phyloP scores from a whole-genome alignment of 2,888 invertebrate genomes.

The Muscina levida region DNA sequence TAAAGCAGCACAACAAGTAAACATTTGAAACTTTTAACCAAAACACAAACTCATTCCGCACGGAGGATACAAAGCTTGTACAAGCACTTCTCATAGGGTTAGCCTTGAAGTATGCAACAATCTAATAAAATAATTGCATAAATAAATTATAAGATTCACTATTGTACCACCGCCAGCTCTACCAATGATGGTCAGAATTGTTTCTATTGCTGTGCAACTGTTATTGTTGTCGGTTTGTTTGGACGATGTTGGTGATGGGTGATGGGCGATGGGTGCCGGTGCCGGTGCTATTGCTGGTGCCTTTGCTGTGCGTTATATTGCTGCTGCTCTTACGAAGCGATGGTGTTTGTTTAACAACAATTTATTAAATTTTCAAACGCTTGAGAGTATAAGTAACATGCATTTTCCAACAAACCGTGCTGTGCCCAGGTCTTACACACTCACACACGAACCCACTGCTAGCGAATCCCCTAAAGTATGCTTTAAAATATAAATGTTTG shows the following conservation, averaged over 20 bases:
- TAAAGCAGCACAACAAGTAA: background rate
- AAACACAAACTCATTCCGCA: conserved; percentile 2
- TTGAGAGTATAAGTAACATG: conserved; percentile 35
- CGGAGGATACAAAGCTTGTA: background rate
- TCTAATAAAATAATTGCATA: conserved; percentile 66
- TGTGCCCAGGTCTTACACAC: background rate
- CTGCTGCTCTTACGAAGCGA: conserved; percentile 16
- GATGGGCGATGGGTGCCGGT: no score
- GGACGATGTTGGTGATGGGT: background rate
- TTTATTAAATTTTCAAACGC: conserved; percentile 62
- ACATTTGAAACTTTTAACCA: conserved; percentile 14
- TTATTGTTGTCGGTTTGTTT: conserved; percentile 37
- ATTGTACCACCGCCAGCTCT: conserved; percentile 12
- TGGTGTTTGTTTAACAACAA: conserved; percentile 62
- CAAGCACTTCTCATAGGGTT: conserved; percentile 38
- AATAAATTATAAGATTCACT: conserved; percentile 61
- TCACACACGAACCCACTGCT: conserved; percentile 5
- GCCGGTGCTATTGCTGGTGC: no score
- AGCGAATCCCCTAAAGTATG: conserved; percentile 55
- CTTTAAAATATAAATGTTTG: conserved; percentile 56
- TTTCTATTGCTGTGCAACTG: conserved; percentile 13
- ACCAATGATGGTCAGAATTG: conserved; percentile 9
- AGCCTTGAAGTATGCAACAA: conserved; percentile 64
- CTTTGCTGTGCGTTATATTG: background rate
- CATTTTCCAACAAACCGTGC: conserved; percentile 1